Evolutionary conservation across 2,888 invertebrate genomes (phyloP).

Genomic region (Xanthorhoe spadicearia): DNA sequence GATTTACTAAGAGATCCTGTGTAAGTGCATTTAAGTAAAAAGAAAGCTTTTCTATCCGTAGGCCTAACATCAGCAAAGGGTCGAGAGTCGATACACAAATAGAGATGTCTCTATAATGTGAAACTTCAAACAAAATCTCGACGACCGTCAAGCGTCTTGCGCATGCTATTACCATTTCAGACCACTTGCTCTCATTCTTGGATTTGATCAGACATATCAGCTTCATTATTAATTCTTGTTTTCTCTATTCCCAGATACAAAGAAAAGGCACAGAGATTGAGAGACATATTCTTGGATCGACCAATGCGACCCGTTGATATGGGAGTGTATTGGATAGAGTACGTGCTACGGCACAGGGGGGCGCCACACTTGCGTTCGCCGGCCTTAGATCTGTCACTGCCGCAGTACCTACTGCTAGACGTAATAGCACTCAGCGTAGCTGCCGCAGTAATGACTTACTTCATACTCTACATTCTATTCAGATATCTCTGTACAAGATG

Average conservation of each 20-base stretch:
- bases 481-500: constrained; percentile 74
- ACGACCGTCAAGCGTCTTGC: too few relatives aligned
- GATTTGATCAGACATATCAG: background rate
- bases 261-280: constrained; percentile 75
- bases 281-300: constrained; percentile 83
- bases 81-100: too few relatives aligned
- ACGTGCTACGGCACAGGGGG: constrained; percentile 85
- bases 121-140: too few relatives aligned
- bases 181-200: too few relatives aligned
- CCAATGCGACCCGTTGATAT: constrained; percentile 84
- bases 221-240: background rate
- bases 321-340: constrained; percentile 87
- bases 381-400: constrained; percentile 73
- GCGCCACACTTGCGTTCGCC: constrained; percentile 81
- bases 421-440: constrained; percentile 66
- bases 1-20: constrained; percentile 71
- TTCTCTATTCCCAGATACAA: constrained; percentile 77
- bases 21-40: constrained; percentile 64
- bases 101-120: too few relatives aligned
- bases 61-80: too few relatives aligned
- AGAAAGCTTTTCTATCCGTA: too few relatives aligned
- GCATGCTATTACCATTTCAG: too few relatives aligned
- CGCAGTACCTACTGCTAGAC: constrained; percentile 78
- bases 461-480: constrained; percentile 70
- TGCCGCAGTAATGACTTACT: constrained; percentile 60